Evolutionary conservation across 2,888 invertebrate genomes (phyloP).

Genomic region (Crossocerus cetratus): DNA sequence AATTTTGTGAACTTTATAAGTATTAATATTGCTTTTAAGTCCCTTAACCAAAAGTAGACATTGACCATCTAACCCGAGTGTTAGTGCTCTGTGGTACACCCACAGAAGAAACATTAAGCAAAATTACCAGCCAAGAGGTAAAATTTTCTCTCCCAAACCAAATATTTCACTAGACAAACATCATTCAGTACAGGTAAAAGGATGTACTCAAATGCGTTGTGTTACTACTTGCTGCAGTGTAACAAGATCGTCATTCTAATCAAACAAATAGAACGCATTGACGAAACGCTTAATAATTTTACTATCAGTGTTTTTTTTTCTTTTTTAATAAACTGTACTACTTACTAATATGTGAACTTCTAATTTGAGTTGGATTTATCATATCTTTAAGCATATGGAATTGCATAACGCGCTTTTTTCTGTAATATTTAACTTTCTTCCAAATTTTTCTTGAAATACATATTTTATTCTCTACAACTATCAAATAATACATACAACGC

Average conservation of each 20-base stretch:
- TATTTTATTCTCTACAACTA: too few species aligned
- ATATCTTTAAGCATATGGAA: too few species aligned
- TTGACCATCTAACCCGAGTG: conserved; percentile 93
- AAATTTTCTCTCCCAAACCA: conserved; percentile 67
- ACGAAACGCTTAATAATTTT: neutral
- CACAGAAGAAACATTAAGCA: conserved; percentile 87
- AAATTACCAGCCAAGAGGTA: conserved; percentile 94
- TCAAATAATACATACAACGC: too few species aligned
- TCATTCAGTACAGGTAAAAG: neutral
- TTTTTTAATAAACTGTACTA: neutral
- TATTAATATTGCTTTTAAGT: conserved; percentile 55
- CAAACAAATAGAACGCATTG: too few species aligned
- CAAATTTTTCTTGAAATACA: too few species aligned
- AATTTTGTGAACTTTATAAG: conserved; percentile 11
- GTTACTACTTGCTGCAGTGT: neutral
- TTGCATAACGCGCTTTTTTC: too few species aligned
- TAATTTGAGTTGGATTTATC: too few species aligned
- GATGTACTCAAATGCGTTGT: too few species aligned
- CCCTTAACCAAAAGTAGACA: conserved; percentile 82
- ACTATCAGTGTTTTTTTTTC: conserved; percentile 6
- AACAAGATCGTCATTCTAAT: too few species aligned
- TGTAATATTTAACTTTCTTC: too few species aligned
- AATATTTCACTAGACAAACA: conserved; percentile 11
- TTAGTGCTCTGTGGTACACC: conserved; percentile 93
- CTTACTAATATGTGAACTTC: too few species aligned